Percentiles rank a stretch among this genome's conserved stretches.
Evolutionary conservation across 1,140 invertebrate genomes (phyloP).

Genomic region (Bactericera cockerelli): DNA sequence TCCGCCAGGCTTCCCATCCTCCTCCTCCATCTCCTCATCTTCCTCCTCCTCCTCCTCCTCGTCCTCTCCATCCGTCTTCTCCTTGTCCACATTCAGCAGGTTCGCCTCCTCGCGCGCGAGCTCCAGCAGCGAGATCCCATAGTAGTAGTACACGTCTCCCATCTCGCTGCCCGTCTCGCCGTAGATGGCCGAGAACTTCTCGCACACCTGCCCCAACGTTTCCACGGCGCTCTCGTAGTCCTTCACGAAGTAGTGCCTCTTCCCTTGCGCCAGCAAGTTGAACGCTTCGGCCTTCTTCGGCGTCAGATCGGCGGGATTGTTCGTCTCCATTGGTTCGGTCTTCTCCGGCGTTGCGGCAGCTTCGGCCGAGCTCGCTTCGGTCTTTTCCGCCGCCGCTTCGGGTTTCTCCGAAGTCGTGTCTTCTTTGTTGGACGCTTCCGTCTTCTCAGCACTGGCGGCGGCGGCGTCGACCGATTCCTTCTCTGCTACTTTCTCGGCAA

Average conservation of each 20-base stretch:
- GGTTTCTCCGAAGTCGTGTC: constrained; percentile 7
- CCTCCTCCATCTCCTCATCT: constrained; percentile 28
- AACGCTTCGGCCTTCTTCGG: neutral
- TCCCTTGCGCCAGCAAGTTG: constrained; percentile 10
- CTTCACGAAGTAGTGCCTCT: constrained; percentile 43
- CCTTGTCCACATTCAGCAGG: constrained; percentile 46
- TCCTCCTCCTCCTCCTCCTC: constrained; percentile 36
- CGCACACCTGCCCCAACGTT: constrained; percentile 57
- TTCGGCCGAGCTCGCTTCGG: neutral
- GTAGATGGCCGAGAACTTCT: constrained; percentile 47
- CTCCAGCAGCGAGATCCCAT: constrained; percentile 64
- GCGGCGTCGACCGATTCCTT: constrained; percentile 13
- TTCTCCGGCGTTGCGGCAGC: neutral
- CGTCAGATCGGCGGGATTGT: constrained; percentile 4
- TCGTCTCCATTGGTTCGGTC: neutral
- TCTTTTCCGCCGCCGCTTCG: neutral
- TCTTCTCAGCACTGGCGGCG: constrained; percentile 9
- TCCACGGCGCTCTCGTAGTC: constrained; percentile 60
- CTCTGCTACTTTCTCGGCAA: neutral
- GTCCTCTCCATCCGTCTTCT: constrained; percentile 34
- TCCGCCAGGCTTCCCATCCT: constrained; percentile 21
- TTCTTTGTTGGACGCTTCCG: neutral
- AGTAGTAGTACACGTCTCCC: constrained; percentile 65
- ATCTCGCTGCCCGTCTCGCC: constrained; percentile 62
- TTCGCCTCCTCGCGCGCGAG: constrained; percentile 62